Conservation (phyloP, 2,888 invertebrate species). For the Sipha maydis region DNA sequence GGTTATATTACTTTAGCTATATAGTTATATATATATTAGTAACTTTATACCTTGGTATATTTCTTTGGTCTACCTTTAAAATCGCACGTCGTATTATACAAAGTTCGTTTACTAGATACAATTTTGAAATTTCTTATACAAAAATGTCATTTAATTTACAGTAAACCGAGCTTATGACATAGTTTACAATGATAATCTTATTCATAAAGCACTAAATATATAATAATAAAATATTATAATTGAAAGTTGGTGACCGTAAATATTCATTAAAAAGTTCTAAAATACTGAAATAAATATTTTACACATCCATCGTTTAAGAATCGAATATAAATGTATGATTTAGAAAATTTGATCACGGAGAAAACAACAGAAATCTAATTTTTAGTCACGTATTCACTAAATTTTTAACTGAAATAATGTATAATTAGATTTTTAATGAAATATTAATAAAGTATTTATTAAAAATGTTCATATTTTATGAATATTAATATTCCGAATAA, state of each 20-base stretch:
- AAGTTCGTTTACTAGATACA: too few relatives aligned
- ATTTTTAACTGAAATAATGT: slow-evolving; percentile 21
- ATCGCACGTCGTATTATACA: too few relatives aligned
- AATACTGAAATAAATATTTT: slow-evolving; percentile 32
- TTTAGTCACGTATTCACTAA: slow-evolving; percentile 22
- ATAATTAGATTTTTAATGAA: background rate
- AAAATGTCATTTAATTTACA: too few relatives aligned
- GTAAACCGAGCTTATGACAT: too few relatives aligned
- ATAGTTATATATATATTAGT: too few relatives aligned
- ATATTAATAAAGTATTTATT: background rate
- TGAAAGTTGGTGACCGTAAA: background rate
- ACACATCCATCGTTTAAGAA: background rate
- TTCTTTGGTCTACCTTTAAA: too few relatives aligned
- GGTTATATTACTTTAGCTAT: too few relatives aligned
- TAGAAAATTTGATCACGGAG: background rate
- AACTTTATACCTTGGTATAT: too few relatives aligned
- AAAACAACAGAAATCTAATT: background rate
- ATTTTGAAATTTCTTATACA: too few relatives aligned
- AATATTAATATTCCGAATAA: background rate
- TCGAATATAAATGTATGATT: slow-evolving; percentile 19
- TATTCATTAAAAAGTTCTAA: slow-evolving; percentile 13
- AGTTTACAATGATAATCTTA: too few relatives aligned
- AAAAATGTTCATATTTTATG: background rate
- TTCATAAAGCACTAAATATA: too few relatives aligned
- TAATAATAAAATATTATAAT: background rate